These are phyloP conservation scores for Bergia sp. DNA, from an alignment of 92 coral and sea anemone genomes.

Conservation along the genomic window DNA sequence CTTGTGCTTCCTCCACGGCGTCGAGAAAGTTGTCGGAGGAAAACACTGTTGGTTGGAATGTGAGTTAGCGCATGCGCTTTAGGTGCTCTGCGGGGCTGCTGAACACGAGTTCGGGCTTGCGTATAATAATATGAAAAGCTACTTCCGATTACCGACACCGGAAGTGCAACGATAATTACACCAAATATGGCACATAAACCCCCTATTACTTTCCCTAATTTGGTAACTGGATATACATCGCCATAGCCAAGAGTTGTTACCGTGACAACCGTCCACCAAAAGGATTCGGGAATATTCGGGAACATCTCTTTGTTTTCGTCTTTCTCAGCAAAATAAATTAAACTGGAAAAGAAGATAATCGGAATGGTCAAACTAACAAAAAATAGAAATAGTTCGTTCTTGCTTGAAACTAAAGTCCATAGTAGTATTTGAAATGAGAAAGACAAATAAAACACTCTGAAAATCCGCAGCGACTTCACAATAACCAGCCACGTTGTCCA, in stretches of 20 bases:
- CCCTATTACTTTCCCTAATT: conserved; percentile 90
- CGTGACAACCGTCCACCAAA: conserved; percentile 99
- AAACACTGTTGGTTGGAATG: conserved; percentile 39
- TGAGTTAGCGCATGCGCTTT: conserved; percentile 47
- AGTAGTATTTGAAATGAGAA: conserved; percentile 92
- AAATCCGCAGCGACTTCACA: conserved; percentile 81
- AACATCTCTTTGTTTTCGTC: conserved; percentile 86
- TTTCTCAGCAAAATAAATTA: conserved; percentile 92
- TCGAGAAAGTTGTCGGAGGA: conserved; percentile 24
- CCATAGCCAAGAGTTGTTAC: conserved; percentile 98
- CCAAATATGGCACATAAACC: conserved; percentile 93
- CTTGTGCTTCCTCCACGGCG: conserved; percentile 6
- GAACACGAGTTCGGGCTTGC: conserved; percentile 97
- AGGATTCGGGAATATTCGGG: conserved; percentile 92
- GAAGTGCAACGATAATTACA: conserved; percentile 93
- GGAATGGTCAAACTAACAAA: conserved; percentile 89
- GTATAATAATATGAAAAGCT: conserved; percentile 90
- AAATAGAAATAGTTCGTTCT: conserved; percentile 85
- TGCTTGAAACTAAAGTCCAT: conserved; percentile 89
- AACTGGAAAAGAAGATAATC: conserved; percentile 86
- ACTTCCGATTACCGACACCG: conserved; percentile 95
- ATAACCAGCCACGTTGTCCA: conserved; percentile 86
- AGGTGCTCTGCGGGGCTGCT: conserved; percentile 73
- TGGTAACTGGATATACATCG: conserved; percentile 92
- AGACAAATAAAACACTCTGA: conserved; percentile 84